Base-by-base conservation (phyloP, 2,797 vertebrate genomes). In the Limnodromus scolopaceus region DNA sequence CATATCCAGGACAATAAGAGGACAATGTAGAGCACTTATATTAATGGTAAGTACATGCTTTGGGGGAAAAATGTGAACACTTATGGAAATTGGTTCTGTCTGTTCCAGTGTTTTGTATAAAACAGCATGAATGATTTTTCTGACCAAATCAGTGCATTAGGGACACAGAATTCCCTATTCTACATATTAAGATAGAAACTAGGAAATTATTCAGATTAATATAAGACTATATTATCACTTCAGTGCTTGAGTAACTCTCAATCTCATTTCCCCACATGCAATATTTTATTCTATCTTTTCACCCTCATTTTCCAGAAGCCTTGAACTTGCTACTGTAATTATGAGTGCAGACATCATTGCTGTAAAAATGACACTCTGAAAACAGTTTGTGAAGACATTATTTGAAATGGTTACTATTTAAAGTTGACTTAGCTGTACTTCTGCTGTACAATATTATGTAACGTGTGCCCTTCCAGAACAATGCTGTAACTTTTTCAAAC, bases 1-100 rank as follows among this genome's bases (percentile, higher is more conserved):
- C 97, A 98, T 98, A 96, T 93, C 92, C 87, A 92, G 97, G 97
- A 98, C 98, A 98, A 97, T 97, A 96, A 68, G 94, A 97, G 94
- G 96, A 98, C 97, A 96, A 96, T 94, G 76, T 41, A 83, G 96
- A 94, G 65, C 88, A 92, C 92, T 93, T 96, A 88, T 87, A 95
- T 96, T 97, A 96, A 95, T 96, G 95, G 93, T 83, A 97, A 97
- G 93, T 88, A 95, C 97, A 96, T 96, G 97, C 95, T 95, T 82
- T 74, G 92, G 96, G 96, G 95, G 55, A 54, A 95, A 95, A 95
- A 94, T 65, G 57, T 32, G 87, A 97, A 90, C 84, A 51, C 41
- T 82, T 95, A 96, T 91, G 84, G 91, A 89, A 96, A 96, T 95
- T 90, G 94, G 89, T 92, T 96, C 43, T 89, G 92, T 89, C 95